A percentile compares a stretch with the other conserved stretches of the same genome.
Evolutionary conservation across 2,113 vertebrate species (phyloP).

Genomic region (Maccullochella peelii): DNA sequence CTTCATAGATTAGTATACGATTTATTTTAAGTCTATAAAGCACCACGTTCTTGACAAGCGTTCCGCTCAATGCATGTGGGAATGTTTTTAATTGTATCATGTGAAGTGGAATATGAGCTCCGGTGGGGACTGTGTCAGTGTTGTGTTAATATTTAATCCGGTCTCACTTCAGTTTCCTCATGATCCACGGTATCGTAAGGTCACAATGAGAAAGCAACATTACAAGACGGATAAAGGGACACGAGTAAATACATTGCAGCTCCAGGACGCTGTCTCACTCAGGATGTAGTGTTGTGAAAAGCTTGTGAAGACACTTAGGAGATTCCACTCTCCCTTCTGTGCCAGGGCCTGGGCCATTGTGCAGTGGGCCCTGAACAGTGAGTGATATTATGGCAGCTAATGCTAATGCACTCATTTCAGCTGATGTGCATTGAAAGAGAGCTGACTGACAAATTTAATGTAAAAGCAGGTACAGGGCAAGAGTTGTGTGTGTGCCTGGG

Average conservation of each 20-base stretch:
- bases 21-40: constrained; percentile 98
- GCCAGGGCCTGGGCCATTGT: constrained; percentile 17
- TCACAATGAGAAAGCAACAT: constrained; percentile 44
- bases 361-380: constrained; percentile 12
- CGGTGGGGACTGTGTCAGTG: constrained; percentile 88
- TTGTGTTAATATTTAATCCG: constrained; percentile 83
- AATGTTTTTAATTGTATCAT: constrained; percentile 94
- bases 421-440: constrained; percentile 65
- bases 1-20: constrained; percentile 98
- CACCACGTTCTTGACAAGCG: constrained; percentile 93
- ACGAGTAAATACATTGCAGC: constrained; percentile 46
- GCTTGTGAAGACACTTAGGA: constrained; percentile 51
- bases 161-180: constrained; percentile 75
- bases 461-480: constrained; percentile 57
- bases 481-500: not conserved
- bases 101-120: constrained; percentile 84
- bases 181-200: constrained; percentile 65
- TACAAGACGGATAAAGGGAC: constrained; percentile 59
- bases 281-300: constrained; percentile 42
- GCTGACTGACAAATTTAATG: constrained; percentile 64
- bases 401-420: constrained; percentile 69
- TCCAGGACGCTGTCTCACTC: constrained; percentile 49
- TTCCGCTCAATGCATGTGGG: constrained; percentile 90
- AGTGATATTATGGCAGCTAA: constrained; percentile 54
- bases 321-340: constrained; percentile 35